Evolutionary conservation across 2,888 invertebrate species (phyloP).

Genomic region (Schizotus pectinicornis): DNA sequence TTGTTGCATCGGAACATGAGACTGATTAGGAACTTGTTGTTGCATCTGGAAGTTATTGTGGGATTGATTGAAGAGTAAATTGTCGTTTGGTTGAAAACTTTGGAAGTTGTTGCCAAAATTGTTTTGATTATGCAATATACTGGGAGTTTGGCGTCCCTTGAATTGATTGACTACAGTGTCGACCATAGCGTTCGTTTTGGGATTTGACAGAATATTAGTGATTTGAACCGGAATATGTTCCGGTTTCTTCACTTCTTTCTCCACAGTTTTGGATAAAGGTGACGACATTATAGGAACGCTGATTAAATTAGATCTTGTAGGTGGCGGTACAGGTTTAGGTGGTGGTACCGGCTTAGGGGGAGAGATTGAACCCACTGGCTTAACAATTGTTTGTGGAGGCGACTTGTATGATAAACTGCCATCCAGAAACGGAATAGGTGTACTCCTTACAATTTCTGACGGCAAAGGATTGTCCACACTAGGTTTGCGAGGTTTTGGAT

Average conservation of each 20-base stretch:
- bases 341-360: neutral
- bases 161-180: slow-evolving; percentile 35
- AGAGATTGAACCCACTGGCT: no score
- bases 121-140: no score
- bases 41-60: no score
- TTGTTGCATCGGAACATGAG: no score
- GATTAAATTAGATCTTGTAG: neutral
- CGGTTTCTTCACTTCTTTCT: slow-evolving; percentile 37
- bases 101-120: no score
- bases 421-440: neutral
- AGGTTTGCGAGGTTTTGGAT: slow-evolving; percentile 56
- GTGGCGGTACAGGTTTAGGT: neutral
- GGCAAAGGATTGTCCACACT: slow-evolving; percentile 30
- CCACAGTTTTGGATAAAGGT: slow-evolving; percentile 28
- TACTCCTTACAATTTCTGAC: neutral
- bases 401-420: no score
- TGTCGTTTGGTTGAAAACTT: no score
- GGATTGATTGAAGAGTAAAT: no score
- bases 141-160: slow-evolving; percentile 8
- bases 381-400: no score
- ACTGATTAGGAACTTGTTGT: no score
- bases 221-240: slow-evolving; percentile 11
- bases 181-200: slow-evolving; percentile 30
- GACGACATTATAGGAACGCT: no score
- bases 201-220: slow-evolving; percentile 29